These are phyloP conservation scores for Octomys mimax DNA, from an alignment of 2,797 vertebrate species.

Conservation along the genomic window DNA sequence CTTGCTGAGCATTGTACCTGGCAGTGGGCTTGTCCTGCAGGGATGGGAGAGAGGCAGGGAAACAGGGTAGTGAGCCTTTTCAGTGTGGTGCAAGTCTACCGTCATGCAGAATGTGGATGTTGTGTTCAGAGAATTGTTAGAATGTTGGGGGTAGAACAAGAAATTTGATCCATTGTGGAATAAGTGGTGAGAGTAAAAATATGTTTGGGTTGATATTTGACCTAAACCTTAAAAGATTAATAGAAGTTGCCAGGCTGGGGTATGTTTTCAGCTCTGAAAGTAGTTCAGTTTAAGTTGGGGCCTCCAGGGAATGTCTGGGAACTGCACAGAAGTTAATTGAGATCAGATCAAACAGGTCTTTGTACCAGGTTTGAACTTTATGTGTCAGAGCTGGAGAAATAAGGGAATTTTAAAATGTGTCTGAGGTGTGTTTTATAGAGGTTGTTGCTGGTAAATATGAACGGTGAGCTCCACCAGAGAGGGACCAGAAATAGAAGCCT, in stretches of 20 bases:
- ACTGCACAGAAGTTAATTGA: not conserved
- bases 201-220: not conserved
- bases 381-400: not conserved
- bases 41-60: not conserved
- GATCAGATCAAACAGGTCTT: not conserved
- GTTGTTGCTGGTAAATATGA: not conserved
- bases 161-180: not conserved
- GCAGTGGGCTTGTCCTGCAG: not conserved
- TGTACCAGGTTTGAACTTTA: slow-evolving; percentile 10
- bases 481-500: not conserved
- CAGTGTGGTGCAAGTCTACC: not conserved
- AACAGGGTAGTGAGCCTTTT: not conserved
- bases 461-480: not conserved
- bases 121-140: not conserved
- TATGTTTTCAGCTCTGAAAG: slow-evolving; percentile 3
- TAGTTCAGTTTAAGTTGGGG: not conserved
- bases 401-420: not conserved
- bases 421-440: not conserved
- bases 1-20: not conserved
- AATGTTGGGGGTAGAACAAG: not conserved
- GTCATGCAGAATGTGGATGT: not conserved
- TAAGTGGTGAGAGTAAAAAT: not conserved
- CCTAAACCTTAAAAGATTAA: slow-evolving; percentile 23
- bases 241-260: not conserved
- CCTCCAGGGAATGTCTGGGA: not conserved